Percentiles rank a stretch among this genome's conserved stretches.
Conservation (phyloP, 2,797 vertebrate species). For the Scolopax bukidnonensis region DNA sequence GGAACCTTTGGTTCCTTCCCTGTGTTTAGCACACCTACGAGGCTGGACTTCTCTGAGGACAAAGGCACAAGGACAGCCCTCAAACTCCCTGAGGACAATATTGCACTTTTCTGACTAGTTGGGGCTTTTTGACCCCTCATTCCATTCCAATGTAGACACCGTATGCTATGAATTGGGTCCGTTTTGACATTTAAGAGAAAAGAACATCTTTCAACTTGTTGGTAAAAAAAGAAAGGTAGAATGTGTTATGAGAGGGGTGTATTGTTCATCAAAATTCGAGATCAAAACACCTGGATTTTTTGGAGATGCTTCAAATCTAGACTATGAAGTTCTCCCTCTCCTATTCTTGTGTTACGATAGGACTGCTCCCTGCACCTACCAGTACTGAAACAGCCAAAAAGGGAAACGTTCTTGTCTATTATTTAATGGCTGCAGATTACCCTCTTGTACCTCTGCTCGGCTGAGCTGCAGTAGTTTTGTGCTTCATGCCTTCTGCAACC, state of each 20-base stretch:
- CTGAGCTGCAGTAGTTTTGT: background rate
- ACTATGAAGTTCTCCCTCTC: background rate
- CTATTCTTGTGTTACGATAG: background rate
- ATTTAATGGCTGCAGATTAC: conserved; percentile 43
- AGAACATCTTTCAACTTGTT: background rate
- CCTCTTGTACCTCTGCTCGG: background rate
- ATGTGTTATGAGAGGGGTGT: background rate
- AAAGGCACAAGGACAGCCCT: background rate
- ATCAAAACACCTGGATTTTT: background rate
- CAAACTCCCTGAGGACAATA: background rate
- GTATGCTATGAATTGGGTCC: background rate
- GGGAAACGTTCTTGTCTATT: background rate
- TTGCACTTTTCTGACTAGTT: background rate
- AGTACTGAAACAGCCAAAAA: background rate
- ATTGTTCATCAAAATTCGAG: background rate
- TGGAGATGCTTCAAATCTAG: background rate
- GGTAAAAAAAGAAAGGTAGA: background rate
- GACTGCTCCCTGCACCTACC: background rate
- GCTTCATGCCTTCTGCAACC: conserved; percentile 24
- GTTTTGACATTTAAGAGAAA: background rate
- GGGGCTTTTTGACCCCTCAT: background rate
- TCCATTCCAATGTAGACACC: background rate
- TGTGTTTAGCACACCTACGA: background rate
- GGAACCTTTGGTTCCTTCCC: background rate
- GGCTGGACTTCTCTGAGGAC: background rate